These are phyloP conservation scores for Spatulosminthurus flaviceps DNA, from an alignment of 2,888 invertebrate genomes.

Conservation along the genomic window DNA sequence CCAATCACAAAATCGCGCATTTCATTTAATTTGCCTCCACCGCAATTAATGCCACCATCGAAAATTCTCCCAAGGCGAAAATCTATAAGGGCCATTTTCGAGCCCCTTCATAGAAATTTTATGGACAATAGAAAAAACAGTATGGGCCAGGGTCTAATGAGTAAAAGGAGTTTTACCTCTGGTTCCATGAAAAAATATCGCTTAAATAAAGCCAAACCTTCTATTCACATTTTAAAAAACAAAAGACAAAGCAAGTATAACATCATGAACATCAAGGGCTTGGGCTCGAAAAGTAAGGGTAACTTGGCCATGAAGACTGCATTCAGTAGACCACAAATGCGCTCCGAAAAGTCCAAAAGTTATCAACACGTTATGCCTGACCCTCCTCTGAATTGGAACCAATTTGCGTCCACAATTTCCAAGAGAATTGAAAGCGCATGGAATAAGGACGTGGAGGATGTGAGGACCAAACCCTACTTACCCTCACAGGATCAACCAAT, in stretches of 20 bases:
- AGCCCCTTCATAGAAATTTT: not conserved
- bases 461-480: not conserved
- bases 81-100: conserved; percentile 19
- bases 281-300: not conserved
- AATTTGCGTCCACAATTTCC: not conserved
- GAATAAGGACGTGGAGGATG: not conserved
- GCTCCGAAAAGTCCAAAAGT: not conserved
- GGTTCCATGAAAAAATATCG: not conserved
- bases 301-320: not conserved
- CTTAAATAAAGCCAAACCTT: not conserved
- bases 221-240: not conserved
- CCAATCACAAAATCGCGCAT: not conserved
- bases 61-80: not conserved
- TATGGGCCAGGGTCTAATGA: not conserved
- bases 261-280: not conserved
- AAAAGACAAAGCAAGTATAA: not conserved
- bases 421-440: not conserved
- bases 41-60: not conserved
- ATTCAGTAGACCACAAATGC: not conserved
- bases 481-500: not conserved
- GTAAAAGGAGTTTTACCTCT: not conserved
- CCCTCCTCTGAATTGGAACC: not conserved
- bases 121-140: not conserved
- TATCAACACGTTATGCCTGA: not conserved
- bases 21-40: not conserved